Evolutionary conservation across 2,888 invertebrate genomes (phyloP).

Genomic region (Agrenia bidenticulata): DNA sequence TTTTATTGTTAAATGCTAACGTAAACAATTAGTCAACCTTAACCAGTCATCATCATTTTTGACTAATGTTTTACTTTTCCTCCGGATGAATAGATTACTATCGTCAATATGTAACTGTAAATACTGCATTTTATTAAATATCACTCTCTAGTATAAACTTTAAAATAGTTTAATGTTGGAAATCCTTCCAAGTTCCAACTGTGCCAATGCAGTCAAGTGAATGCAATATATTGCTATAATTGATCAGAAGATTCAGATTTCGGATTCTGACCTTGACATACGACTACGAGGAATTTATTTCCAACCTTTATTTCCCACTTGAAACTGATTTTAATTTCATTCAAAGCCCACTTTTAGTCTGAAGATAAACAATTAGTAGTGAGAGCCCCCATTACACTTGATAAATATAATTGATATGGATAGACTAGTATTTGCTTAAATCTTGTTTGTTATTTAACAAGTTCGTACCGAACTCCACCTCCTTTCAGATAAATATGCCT

Average conservation of each 20-base stretch:
- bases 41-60: constrained; percentile 43
- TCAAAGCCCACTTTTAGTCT: not conserved
- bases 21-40: constrained; percentile 32
- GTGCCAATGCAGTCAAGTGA: no score
- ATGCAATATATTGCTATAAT: no score
- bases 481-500: no score
- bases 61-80: constrained; percentile 35
- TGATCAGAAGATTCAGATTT: no score
- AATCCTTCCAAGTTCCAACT: no score
- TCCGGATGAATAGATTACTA: constrained; percentile 43
- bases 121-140: constrained; percentile 12
- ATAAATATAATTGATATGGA: not conserved
- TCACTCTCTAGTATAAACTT: not conserved
- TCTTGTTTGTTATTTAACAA: no score
- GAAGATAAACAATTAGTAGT: not conserved
- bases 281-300: no score
- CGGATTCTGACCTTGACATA: no score
- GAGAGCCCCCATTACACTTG: not conserved
- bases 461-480: no score
- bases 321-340: not conserved
- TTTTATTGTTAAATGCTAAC: no score
- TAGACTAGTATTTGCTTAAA: no score
- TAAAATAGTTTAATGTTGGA: not conserved
- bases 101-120: constrained; percentile 45
- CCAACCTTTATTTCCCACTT: no score